A percentile compares a stretch with the other conserved stretches of the same genome.
Conservation (phyloP, 2,797 vertebrate species). For the Aulostomus chinensis region DNA sequence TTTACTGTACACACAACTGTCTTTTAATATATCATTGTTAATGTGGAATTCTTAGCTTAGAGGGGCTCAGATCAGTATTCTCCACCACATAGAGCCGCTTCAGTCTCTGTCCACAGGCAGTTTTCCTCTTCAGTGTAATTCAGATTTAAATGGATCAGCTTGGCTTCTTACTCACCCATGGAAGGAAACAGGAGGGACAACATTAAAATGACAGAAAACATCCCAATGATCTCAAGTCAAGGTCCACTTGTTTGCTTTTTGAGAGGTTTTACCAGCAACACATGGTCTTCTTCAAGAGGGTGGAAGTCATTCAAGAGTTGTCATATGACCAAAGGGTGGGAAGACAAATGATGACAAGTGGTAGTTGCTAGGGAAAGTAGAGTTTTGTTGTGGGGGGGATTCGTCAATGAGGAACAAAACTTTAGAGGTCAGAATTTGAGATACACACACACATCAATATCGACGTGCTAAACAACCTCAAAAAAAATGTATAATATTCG, state of each 20-base stretch:
- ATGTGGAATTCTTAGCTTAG: slow-evolving; percentile 55
- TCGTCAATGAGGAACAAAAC: no score
- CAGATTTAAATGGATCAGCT: neutral
- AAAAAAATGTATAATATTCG: no score
- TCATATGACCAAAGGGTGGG: no score
- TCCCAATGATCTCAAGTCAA: slow-evolving; percentile 3
- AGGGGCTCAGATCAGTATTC: slow-evolving; percentile 49
- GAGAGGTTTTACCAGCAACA: no score
- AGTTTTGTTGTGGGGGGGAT: no score
- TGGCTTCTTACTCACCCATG: neutral
- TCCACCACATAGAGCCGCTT: slow-evolving; percentile 8
- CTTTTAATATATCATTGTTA: slow-evolving; percentile 62
- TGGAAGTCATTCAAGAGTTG: no score
- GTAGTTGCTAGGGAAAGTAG: no score
- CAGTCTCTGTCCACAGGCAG: slow-evolving; percentile 23
- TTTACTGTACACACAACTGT: slow-evolving; percentile 69
- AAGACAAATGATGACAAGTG: no score
- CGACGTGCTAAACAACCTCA: no score
- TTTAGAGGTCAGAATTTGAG: no score
- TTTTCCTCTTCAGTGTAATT: slow-evolving; percentile 35
- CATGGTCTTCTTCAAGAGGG: no score
- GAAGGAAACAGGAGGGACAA: neutral
- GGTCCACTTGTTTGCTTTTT: neutral
- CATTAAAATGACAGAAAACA: neutral
- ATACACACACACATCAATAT: no score